Conservation (phyloP, 2,797 vertebrate genomes). For the Tamandua tetradactyla region DNA sequence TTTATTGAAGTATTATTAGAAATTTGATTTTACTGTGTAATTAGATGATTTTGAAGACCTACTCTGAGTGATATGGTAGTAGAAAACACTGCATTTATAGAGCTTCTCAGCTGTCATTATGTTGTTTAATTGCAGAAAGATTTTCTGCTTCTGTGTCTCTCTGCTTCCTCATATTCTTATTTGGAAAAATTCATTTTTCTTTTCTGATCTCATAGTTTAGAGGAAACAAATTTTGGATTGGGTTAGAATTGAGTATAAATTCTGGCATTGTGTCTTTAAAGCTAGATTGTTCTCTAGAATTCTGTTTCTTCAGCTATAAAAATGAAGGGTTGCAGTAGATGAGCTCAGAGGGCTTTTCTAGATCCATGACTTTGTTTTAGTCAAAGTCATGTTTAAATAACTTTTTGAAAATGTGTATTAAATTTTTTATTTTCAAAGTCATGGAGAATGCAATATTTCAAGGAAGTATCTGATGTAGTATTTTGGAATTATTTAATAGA, state of each 20-base stretch:
- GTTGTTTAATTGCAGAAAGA: conserved; percentile 13
- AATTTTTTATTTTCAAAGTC: conserved; percentile 36
- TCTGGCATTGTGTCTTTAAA: not conserved
- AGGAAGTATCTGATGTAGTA: not conserved
- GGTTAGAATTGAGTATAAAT: not conserved
- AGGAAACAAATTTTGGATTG: conserved; percentile 16
- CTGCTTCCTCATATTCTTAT: not conserved
- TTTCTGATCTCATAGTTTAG: not conserved
- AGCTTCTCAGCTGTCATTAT: not conserved
- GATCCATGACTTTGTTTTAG: conserved; percentile 1
- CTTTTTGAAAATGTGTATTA: not conserved
- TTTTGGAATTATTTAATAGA: conserved; percentile 8
- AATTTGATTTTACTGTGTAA: conserved; percentile 1
- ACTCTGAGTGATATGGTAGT: not conserved
- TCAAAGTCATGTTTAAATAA: conserved; percentile 27
- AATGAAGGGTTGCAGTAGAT: not conserved
- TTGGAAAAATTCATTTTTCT: not conserved
- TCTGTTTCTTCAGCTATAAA: conserved; percentile 22
- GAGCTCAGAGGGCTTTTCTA: not conserved
- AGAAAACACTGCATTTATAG: not conserved
- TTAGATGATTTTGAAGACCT: not conserved
- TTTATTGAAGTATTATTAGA: conserved; percentile 23
- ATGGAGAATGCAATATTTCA: not conserved
- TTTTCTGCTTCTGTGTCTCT: not conserved
- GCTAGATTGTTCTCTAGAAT: not conserved